These are phyloP conservation scores for Nephrotoma guestfalica DNA, from an alignment of 2,888 invertebrate genomes.

Conservation along the genomic window DNA sequence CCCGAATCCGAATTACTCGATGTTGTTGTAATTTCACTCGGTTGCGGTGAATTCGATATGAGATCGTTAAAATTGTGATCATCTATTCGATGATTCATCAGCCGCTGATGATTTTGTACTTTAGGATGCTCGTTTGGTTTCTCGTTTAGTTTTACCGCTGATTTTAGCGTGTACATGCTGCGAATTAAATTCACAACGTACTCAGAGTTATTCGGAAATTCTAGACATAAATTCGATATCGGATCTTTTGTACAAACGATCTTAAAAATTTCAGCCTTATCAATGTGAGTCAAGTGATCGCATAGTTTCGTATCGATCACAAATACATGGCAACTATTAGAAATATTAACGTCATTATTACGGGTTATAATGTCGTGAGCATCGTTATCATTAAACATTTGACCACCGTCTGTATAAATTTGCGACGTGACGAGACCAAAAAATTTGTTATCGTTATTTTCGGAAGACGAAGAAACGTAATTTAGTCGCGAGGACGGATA, in stretches of 20 bases:
- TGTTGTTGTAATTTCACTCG: conserved; percentile 64
- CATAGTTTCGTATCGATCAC: conserved; percentile 78
- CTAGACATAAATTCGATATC: conserved; percentile 63
- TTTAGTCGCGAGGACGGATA: conserved; percentile 76
- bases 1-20: conserved; percentile 93
- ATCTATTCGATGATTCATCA: not conserved
- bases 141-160: not conserved
- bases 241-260: conserved; percentile 71
- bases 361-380: conserved; percentile 17
- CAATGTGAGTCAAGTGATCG: conserved; percentile 64
- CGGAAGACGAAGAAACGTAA: conserved; percentile 79
- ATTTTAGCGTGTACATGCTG: conserved; percentile 54
- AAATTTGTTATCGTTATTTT: conserved; percentile 80
- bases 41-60: conserved; percentile 64
- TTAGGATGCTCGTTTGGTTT: not conserved
- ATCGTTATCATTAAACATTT: conserved; percentile 6
- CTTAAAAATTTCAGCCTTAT: conserved; percentile 70
- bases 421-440: conserved; percentile 87
- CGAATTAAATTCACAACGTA: conserved; percentile 57
- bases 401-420: conserved; percentile 33
- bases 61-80: conserved; percentile 12
- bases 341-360: conserved; percentile 40
- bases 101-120: not conserved
- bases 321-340: conserved; percentile 90
- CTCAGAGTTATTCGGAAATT: conserved; percentile 79